Base-by-base conservation (phyloP, 2,113 vertebrate genomes). In the Callionymus lyra region DNA sequence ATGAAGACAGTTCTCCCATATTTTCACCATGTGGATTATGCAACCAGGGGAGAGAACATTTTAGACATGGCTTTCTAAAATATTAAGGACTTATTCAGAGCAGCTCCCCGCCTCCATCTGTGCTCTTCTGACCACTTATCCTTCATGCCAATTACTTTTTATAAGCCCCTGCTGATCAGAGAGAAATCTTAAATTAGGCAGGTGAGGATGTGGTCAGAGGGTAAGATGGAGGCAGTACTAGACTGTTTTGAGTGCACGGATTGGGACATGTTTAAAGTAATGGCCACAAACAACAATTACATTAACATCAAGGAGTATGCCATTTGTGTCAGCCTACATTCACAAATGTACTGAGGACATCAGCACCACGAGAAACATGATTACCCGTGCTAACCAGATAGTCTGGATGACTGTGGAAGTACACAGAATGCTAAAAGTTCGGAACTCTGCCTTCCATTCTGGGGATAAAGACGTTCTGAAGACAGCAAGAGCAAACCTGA, bases 181-280 rank as follows among this genome's bases (percentile, higher is more conserved):
- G 18, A 31, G 4, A 9, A 10, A n/a, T 4, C 21, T 14, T 14
- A n/a, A 42, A 1, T n/a, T 10, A 31, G 31, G 40, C 40, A 31
- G 19, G 12, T 42, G 17, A 42, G 19, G 8, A 4, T 31, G 8
- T 42, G 40, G 40, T 13, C 40, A 10, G n/a, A 31, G 12, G 19
- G n/a, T n/a, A 6, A 4, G 2, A 40, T 10, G 6, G 10, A 14
- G 18, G 38, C 39, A 11, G 17, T 9, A 12, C n/a, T 13, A 13
- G 40, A 42, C n/a, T 31, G n/a, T 13, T 15, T 31, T 42, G 40
- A 9, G 31, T 31, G 40, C 19, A 42, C 40, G 8, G 19, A 31
- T 1, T 27, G 19, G 18, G 17, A n/a, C 6, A 17, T 16, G 16
- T 39, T 11, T 16, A 17, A 17, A 2, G 16, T 17, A 11, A 11